Base-by-base conservation (phyloP, 2,888 invertebrate species). In the Biston stratarius region DNA sequence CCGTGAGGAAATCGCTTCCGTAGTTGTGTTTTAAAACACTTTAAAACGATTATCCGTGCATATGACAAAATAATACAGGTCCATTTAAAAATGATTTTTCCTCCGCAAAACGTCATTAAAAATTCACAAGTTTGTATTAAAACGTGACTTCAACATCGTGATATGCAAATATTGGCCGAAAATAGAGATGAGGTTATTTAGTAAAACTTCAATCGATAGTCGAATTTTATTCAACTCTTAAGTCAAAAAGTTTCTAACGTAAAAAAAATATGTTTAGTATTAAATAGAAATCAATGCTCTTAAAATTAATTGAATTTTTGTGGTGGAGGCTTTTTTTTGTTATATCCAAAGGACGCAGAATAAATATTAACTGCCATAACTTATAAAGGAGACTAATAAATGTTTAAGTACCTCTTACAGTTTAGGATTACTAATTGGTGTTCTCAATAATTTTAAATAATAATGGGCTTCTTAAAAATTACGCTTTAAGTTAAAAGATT, bases 91-190 rank as follows among this genome's bases (percentile, higher is more conserved):
- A 57, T 51, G 11, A 45, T 61, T 53, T 38, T 61, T 65, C 63
- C 59, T 64, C 36, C 55, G 55, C 72, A 71, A 62, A 64, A 66
- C 62, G 33, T 56, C 40, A 72, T 71, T 68, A 73, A 74, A 76
- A 77, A 76, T 75, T 75, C 76, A 65, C 75, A 79, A 75, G 74
- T 77, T 75, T 75, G 70, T 76, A 77, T 77, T 75, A 74, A 74
- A 81, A 75, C 66, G 73, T 67, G 78, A 77, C 63, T 81, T 77
- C 69, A 70, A 56, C 67, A 71, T 61, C 56, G 78, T 67, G 78
- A 80, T 81, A 80, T 82, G 83, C 80, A 74, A 83, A 83, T 83
- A 62, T 61, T 36, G 36, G 59, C 55, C 33, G 34, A 45, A 52
- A 44, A 10, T 55, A 55, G 55, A 55, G 55, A 42, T 44, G 55